Base-by-base conservation (phyloP, 2,113 vertebrate genomes). In the Phoxinus phoxinus region DNA sequence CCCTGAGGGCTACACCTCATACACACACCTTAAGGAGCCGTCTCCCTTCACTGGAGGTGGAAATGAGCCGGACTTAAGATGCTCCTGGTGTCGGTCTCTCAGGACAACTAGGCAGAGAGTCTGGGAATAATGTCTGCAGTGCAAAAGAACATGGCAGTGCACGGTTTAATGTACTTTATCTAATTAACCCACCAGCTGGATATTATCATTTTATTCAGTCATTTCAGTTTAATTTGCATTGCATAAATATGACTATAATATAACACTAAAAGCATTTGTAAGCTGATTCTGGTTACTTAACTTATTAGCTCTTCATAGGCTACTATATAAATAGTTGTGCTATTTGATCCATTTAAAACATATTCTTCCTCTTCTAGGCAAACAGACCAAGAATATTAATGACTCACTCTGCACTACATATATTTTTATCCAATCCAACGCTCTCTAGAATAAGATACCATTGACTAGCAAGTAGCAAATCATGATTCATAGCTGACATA, bases 31-130 rank as follows among this genome's bases (percentile, higher is more conserved):
- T 92, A 94, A 93, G 91, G 92, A 93, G 94, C 90, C 92, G 94
- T 95, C 91, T 95, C 93, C 91, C 94, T 95, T 94, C 95, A 95
- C 91, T 94, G 94, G 93, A 94, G 93, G 93, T 92, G 91, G 94
- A 95, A 95, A 95, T 95, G 93, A 95, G 93, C 91, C 88, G 88
- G 88, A 92, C 90, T 92, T 92, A 86, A 90, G 89, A 91, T 91
- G 87, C 91, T 86, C 86, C 63, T 63, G 80, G 76, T 86, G 83
- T 86, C 61, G n/a, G 37, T 58, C 51, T 65, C 53, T 37, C 48
- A 73, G 63, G 67, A 83, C 30, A 44, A 25, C 19, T 56, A 51
- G 25, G 59, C 63, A 37, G 74, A 69, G 17, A 46, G 63, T 72
- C 75, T 84, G 63, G 78, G 81, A 74, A 87, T 67, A 78, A 48